Percentiles rank a stretch among this genome's conserved stretches.
phyloP scores from a whole-genome alignment of 2,888 invertebrate genomes.

The Thelaira solivaga region DNA sequence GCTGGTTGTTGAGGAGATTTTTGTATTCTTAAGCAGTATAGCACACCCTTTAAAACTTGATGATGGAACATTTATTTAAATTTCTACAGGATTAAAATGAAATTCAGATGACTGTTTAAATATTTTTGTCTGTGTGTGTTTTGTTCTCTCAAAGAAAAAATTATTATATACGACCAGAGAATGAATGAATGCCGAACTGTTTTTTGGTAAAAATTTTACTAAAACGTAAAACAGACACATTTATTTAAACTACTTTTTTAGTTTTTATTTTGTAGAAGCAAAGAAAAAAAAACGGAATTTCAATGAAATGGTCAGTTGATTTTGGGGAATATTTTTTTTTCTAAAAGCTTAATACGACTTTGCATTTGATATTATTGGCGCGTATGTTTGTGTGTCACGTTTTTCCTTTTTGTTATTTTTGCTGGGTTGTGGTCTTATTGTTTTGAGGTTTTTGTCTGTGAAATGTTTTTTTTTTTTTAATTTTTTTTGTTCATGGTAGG shows the following conservation, averaged over 20 bases:
- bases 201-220: background rate
- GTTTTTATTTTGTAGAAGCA: slow-evolving; percentile 11
- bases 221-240: slow-evolving; percentile 35
- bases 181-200: slow-evolving; percentile 10
- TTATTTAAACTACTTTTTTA: slow-evolving; percentile 53
- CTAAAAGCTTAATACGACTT: background rate
- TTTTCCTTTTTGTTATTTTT: background rate
- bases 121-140: too few relatives aligned
- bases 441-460: slow-evolving; percentile 52
- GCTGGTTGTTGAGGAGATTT: background rate
- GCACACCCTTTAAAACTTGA: slow-evolving; percentile 40
- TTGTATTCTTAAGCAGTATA: background rate
- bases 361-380: background rate
- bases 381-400: slow-evolving; percentile 11
- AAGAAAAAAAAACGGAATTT: slow-evolving; percentile 37
- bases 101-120: slow-evolving; percentile 52
- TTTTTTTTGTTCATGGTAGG: slow-evolving; percentile 11
- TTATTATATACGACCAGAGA: slow-evolving; percentile 24
- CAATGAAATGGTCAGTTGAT: slow-evolving; percentile 61
- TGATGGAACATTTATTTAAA: slow-evolving; percentile 63
- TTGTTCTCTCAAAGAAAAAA: background rate
- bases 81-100: slow-evolving; percentile 63
- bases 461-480: slow-evolving; percentile 27
- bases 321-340: slow-evolving; percentile 31
- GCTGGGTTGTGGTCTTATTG: slow-evolving; percentile 54